Base-by-base conservation (phyloP, 2,888 invertebrate species). In the Brachynemurus nebulosus region DNA sequence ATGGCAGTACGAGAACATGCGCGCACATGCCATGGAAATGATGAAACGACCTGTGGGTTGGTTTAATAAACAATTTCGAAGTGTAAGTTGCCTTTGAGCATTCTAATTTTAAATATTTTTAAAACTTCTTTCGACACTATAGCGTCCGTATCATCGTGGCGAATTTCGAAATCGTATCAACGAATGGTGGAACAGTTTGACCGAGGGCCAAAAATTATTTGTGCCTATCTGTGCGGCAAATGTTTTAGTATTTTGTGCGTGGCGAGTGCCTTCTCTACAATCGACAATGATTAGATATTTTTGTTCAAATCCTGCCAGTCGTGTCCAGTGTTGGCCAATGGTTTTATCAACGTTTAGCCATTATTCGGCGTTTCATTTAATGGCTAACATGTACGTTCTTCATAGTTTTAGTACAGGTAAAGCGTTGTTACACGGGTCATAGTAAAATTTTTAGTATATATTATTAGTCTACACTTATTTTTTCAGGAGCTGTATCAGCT, bases 341-440 rank as follows among this genome's bases (percentile, higher is more conserved):
- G 59, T 95, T 41, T 66, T 95, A 4, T 91, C 91, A n/a, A 85
- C 86, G 23, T 97, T 97, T 65, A 96, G 95, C 57, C 97, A 97
- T 62, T 82, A 84, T 57, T 86, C 86, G 1, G 64, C 78, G 27
- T 66, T 90, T 50, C 97, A 97, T 67, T 72, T 96, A 47, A 78
- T 80, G 53, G 81, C 86, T 43, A 98, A 98, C 65, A 97, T 98
- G 96, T 95, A 86, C 67, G 96, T 93, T 34, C 68, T 97, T 19
- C 86, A 89, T 63, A 88, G 84, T 59, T 92, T 92, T 59, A 77
- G 72, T 45, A 65, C 71, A 52, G 65, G 72, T 70, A 63, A 55
- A 6, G 12, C 17, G 4, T 11, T 36, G 17, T 14, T 16, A 11
- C 16, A 11, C 11, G 5, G 18, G 11, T 6, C 2, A 6, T 14